Evolutionary conservation across 2,113 vertebrate genomes (phyloP).

Genomic region (Talpa occidentalis): DNA sequence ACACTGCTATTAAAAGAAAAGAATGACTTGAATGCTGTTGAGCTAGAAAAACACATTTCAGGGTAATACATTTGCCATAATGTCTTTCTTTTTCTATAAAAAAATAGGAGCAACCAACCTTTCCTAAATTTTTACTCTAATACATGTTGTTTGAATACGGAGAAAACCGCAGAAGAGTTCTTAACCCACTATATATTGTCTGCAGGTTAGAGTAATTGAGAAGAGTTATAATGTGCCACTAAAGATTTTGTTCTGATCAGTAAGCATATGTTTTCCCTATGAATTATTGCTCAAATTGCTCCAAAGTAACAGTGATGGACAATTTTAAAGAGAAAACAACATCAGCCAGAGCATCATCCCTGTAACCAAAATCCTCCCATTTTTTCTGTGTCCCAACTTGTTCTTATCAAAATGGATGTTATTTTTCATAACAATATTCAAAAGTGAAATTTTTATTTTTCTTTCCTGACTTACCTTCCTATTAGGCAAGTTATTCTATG

Average conservation of each 20-base stretch:
- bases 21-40: not conserved
- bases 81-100: not conserved
- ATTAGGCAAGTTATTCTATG: not conserved
- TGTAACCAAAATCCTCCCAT: not conserved
- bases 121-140: not conserved
- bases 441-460: not conserved
- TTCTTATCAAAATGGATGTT: not conserved
- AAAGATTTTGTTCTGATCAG: not conserved
- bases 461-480: not conserved
- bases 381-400: not conserved
- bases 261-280: not conserved
- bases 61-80: not conserved
- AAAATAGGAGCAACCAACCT: not conserved
- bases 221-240: not conserved
- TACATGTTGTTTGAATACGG: not conserved
- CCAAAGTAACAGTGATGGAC: not conserved
- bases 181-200: not conserved
- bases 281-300: not conserved
- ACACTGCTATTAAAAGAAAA: not conserved
- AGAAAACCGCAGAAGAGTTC: not conserved
- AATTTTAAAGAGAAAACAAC: not conserved
- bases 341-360: not conserved
- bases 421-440: constrained; percentile 7
- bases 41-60: not conserved
- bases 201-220: accelerated